Base-by-base conservation (phyloP, 1,140 invertebrate species). In the Ooceraea biroi region DNA sequence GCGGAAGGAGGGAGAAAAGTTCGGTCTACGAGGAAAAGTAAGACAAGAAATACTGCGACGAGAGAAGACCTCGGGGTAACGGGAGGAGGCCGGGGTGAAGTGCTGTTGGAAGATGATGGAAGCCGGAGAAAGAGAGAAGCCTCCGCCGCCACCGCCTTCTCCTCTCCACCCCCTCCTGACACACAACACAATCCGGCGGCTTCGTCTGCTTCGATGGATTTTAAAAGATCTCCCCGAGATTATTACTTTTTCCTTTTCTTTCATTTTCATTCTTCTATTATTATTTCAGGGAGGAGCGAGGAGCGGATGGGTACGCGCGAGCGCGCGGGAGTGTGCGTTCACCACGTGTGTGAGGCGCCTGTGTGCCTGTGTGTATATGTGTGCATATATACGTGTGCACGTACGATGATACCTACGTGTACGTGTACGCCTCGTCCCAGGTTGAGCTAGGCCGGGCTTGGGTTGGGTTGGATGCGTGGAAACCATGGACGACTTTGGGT, bases 191-290 rank as follows among this genome's bases (percentile, higher is more conserved):
- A 94, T 94, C 93, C 92, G 88, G 83, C 91, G 88, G 93, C 89
- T 93, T 90, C 86, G 91, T 94, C 91, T 94, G 94, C 93, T 93
- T 92, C 92, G 93, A 92, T 94, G 94, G 92, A 93, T 94, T 94
- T 94, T 94, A 94, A 94, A 94, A 94, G 94, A 94, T 94, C 36
- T 36, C 93, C 90, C 93, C 86, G 91, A 94, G 94, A 94, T 94
- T 94, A 94, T 94, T 94, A 94, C 94, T 94, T 94, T 93, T 94
- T 90, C 88, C 87, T 89, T 91, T 91, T 89, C 87, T 92, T 90
- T 92, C 90, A 82, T 91, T 93, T 93, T 93, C 91, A 92, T 93
- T 93, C 91, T 91, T 91, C 90, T 93, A 91, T 94, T 93, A 93
- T 94, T 93, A 93, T 94, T 93, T 93, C 91, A 91, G 91, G 83